These are phyloP conservation scores for Dugesia japonica DNA, from an alignment of 2,888 invertebrate species.

Conservation along the genomic window DNA sequence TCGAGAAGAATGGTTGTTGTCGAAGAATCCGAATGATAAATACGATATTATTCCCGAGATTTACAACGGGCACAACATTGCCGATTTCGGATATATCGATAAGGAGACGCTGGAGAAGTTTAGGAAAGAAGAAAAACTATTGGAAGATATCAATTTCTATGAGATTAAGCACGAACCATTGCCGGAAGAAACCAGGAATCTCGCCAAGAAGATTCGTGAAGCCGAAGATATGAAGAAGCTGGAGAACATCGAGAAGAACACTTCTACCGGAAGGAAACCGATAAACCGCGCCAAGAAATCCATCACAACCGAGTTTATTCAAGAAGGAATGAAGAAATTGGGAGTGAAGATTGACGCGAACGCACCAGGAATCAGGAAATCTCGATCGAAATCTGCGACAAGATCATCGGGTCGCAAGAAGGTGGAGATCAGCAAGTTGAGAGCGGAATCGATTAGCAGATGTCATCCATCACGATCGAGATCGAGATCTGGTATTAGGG, in stretches of 20 bases:
- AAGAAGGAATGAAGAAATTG: slow-evolving; percentile 67
- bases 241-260: slow-evolving; percentile 64
- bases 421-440: not conserved
- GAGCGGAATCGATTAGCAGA: slow-evolving; percentile 8
- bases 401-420: not conserved
- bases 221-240: slow-evolving; percentile 51
- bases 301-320: slow-evolving; percentile 54
- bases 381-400: not conserved
- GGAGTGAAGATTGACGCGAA: slow-evolving; percentile 55
- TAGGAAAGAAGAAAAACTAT: not conserved
- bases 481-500: slow-evolving; percentile 61
- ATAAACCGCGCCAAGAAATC: slow-evolving; percentile 61
- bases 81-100: slow-evolving; percentile 88
- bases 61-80: slow-evolving; percentile 92
- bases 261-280: slow-evolving; percentile 66
- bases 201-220: not conserved
- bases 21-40: slow-evolving; percentile 31
- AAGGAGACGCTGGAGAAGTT: slow-evolving; percentile 60
- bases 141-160: not conserved
- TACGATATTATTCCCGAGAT: slow-evolving; percentile 86
- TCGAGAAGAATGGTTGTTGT: slow-evolving; percentile 59
- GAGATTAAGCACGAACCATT: not conserved
- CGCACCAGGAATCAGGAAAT: slow-evolving; percentile 36
- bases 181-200: not conserved
- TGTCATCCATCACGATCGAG: slow-evolving; percentile 27